Evolutionary conservation across 2,797 vertebrate genomes (phyloP).

Genomic region (Allobates femoralis): DNA sequence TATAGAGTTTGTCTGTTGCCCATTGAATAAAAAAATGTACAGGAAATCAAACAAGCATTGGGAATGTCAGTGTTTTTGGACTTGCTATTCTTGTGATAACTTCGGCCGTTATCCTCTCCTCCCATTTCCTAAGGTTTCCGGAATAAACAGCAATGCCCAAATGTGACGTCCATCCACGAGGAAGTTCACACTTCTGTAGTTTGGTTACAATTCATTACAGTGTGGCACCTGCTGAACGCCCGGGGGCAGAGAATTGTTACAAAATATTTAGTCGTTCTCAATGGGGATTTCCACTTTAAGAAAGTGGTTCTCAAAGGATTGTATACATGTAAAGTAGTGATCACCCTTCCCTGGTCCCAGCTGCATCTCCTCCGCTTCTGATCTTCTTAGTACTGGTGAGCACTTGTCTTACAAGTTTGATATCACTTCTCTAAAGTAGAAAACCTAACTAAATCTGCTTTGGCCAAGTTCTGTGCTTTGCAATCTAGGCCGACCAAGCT

Average conservation of each 20-base stretch:
- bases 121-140: slow-evolving; percentile 53
- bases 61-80: slow-evolving; percentile 28
- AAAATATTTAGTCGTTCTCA: background rate
- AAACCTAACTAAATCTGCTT: no score
- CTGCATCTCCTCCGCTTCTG: no score
- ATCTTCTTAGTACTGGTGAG: no score
- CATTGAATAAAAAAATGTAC: background rate
- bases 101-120: slow-evolving; percentile 3
- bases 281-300: no score
- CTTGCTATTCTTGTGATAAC: slow-evolving; percentile 34
- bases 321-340: no score
- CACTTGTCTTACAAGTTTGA: no score
- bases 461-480: no score
- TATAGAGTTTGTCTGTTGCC: background rate
- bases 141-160: slow-evolving; percentile 23
- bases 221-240: background rate
- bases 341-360: no score
- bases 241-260: background rate
- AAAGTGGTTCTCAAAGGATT: no score
- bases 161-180: slow-evolving; percentile 35
- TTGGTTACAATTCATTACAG: background rate
- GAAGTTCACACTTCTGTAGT: slow-evolving; percentile 17
- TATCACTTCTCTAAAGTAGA: no score
- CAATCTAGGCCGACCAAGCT: no score
- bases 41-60: slow-evolving; percentile 36